A percentile compares a stretch with the other conserved stretches of the same genome.
These are phyloP conservation scores for Sialis fuliginosa DNA, from an alignment of 2,888 invertebrate genomes.

Conservation along the genomic window DNA sequence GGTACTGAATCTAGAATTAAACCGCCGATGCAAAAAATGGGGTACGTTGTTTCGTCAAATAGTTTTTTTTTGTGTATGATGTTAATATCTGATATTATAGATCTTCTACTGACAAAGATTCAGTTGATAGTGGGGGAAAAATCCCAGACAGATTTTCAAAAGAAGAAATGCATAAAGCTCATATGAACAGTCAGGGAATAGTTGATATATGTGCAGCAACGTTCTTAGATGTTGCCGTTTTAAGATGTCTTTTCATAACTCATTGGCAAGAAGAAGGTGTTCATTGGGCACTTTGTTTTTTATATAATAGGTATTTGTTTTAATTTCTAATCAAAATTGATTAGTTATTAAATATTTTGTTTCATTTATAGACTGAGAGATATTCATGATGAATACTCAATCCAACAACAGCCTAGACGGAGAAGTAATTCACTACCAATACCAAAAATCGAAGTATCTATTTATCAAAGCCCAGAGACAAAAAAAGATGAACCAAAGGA, in stretches of 20 bases:
- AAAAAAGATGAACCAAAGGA: conserved; percentile 53
- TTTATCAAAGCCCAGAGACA: conserved; percentile 60
- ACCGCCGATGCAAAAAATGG: conserved; percentile 40
- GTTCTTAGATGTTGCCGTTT: conserved; percentile 88
- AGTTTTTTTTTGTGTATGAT: not conserved
- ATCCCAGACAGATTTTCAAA: conserved; percentile 4
- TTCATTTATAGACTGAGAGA: conserved; percentile 50
- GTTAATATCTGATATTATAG: conserved; percentile 15
- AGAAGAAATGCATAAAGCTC: conserved; percentile 11
- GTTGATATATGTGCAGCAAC: conserved; percentile 68
- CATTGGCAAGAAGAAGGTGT: conserved; percentile 99
- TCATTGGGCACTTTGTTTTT: conserved; percentile 88
- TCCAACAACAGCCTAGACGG: conserved; percentile 62
- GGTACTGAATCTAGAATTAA: conserved; percentile 28
- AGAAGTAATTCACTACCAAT: conserved; percentile 87
- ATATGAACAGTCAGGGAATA: conserved; percentile 17
- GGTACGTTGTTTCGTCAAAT: conserved; percentile 22
- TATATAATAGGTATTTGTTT: conserved; percentile 58
- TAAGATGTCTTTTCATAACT: conserved; percentile 86
- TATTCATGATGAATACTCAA: conserved; percentile 67
- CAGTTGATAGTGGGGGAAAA: conserved; percentile 39
- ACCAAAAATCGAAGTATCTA: conserved; percentile 78
- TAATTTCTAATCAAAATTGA: not conserved
- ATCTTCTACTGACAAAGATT: conserved; percentile 59
- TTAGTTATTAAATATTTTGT: conserved; percentile 3